phyloP scores from a whole-genome alignment of 2,888 invertebrate species.

The Trichogramma dendrolimi region DNA sequence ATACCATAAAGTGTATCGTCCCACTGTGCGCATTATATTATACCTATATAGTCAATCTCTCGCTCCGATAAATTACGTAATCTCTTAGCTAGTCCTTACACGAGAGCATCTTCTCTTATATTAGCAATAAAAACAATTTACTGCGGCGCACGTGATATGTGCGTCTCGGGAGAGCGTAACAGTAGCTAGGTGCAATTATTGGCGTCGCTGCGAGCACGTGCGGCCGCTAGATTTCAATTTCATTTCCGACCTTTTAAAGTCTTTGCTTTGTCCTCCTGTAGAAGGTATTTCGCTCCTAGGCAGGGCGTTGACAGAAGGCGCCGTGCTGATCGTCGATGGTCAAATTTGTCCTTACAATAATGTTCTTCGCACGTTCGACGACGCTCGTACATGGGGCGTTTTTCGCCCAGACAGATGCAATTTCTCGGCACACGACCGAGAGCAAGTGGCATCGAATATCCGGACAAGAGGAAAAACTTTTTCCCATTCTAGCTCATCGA shows the following conservation, averaged over 20 bases:
- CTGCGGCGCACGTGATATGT: too few relatives aligned
- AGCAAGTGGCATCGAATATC: too few relatives aligned
- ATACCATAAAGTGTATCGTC: constrained; percentile 1
- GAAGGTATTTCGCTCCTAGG: not conserved
- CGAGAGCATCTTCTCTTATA: not conserved
- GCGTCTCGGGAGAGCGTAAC: too few relatives aligned
- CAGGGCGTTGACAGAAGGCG: not conserved
- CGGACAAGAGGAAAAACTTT: too few relatives aligned
- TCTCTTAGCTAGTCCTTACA: not conserved
- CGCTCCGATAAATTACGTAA: constrained; percentile 16
- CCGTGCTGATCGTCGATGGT: not conserved
- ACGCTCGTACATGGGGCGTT: too few relatives aligned
- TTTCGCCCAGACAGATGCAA: too few relatives aligned
- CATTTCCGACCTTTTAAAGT: too few relatives aligned
- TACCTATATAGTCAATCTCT: not conserved
- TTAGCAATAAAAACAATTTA: too few relatives aligned
- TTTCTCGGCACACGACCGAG: too few relatives aligned
- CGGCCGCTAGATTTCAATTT: not conserved
- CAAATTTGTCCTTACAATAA: constrained; percentile 20
- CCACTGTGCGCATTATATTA: too few relatives aligned
- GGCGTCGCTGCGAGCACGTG: not conserved
- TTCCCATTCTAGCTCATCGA: too few relatives aligned
- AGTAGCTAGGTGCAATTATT: too few relatives aligned
- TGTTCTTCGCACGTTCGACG: not conserved
- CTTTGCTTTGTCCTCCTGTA: not conserved